These are phyloP conservation scores for Lycocorax pyrrhopterus DNA, from an alignment of 2,113 vertebrate genomes.

Conservation along the genomic window DNA sequence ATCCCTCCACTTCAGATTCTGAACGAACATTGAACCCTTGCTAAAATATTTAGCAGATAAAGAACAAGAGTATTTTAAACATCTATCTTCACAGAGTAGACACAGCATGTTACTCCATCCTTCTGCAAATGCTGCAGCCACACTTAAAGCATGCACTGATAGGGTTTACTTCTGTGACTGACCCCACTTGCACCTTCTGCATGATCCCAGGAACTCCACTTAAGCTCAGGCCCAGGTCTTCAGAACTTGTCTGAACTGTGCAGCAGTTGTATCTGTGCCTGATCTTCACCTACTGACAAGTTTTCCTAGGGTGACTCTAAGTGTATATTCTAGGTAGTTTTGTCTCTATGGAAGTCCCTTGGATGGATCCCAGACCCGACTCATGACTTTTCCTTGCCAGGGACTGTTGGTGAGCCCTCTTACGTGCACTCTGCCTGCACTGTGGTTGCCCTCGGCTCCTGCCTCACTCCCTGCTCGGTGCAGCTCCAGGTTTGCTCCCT, in stretches of 20 bases:
- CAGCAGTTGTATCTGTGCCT: neutral
- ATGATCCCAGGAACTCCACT: neutral
- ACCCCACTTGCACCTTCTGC: neutral
- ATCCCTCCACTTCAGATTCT: neutral
- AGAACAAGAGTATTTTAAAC: neutral
- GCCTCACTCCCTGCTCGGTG: neutral
- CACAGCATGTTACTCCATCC: neutral
- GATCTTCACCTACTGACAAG: neutral
- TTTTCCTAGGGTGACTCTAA: neutral
- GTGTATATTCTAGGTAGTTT: neutral
- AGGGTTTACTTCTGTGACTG: neutral
- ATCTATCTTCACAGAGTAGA: neutral
- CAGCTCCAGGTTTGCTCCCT: neutral
- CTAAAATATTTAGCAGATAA: neutral
- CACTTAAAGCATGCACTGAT: neutral
- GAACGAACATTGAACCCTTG: neutral
- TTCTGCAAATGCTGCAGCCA: neutral
- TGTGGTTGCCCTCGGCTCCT: neutral
- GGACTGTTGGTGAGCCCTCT: neutral
- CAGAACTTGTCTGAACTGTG: neutral
- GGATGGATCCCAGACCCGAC: neutral
- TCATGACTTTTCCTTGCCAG: neutral
- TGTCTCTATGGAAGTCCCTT: neutral
- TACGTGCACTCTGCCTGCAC: neutral
- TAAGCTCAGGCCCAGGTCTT: neutral